These are phyloP conservation scores for Cepaea nemoralis DNA, from an alignment of 1,140 invertebrate species.

Conservation along the genomic window DNA sequence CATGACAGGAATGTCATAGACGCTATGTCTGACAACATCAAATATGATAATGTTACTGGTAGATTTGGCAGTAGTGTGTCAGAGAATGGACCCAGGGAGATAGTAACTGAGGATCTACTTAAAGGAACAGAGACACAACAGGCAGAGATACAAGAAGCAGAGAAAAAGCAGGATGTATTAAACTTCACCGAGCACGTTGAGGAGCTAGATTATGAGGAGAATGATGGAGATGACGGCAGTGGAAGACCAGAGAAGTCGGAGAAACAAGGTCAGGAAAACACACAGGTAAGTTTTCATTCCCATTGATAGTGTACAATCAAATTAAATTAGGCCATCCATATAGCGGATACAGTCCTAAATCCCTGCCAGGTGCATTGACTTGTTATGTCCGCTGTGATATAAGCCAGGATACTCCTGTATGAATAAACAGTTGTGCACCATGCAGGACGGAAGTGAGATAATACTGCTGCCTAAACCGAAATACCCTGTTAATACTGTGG, in stretches of 20 bases:
- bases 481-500: too few species aligned
- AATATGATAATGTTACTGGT: conserved; percentile 54
- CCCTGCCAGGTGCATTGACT: too few species aligned
- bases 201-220: conserved; percentile 66
- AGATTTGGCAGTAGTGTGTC: background rate
- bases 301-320: too few species aligned
- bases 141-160: conserved; percentile 35
- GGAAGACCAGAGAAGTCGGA: conserved; percentile 44
- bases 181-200: conserved; percentile 73
- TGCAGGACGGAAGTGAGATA: too few species aligned
- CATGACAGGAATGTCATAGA: conserved; percentile 23
- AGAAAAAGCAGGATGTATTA: conserved; percentile 43
- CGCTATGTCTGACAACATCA: conserved; percentile 36
- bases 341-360: too few species aligned
- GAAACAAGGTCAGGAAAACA: too few species aligned
- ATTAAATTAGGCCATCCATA: too few species aligned
- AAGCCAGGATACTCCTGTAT: too few species aligned
- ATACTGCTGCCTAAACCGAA: too few species aligned
- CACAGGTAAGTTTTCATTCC: too few species aligned
- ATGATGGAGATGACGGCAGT: conserved; percentile 47
- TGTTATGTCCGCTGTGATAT: too few species aligned
- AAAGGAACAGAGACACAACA: conserved; percentile 12
- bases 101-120: background rate
- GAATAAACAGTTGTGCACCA: too few species aligned
- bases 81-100: background rate